These are phyloP conservation scores for Heliconius hewitsoni DNA, from an alignment of 1,140 invertebrate genomes.

Conservation along the genomic window DNA sequence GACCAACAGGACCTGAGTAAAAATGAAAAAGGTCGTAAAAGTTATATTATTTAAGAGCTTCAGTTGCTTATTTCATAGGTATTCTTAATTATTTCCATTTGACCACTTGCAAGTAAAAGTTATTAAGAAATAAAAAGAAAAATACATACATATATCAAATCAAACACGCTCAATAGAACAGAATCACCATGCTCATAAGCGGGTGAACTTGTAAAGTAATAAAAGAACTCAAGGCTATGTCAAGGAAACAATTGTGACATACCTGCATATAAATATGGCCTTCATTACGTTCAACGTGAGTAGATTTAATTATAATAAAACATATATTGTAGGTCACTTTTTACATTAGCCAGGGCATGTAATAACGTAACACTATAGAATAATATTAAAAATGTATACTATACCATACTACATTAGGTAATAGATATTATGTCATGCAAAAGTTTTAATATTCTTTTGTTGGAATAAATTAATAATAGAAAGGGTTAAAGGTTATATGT, in stretches of 20 bases:
- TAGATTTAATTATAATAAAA: conserved; percentile 2
- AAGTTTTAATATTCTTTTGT: background rate
- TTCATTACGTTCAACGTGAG: conserved; percentile 5
- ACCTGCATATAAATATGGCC: conserved; percentile 8
- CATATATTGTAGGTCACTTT: conserved; percentile 1
- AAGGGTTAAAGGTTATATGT: too few species aligned
- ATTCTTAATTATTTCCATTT: too few species aligned
- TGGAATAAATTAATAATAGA: background rate
- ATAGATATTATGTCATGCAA: background rate
- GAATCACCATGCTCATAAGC: background rate
- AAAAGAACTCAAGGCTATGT: conserved; percentile 17
- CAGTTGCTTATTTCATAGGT: too few species aligned
- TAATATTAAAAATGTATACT: background rate
- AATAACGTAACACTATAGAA: background rate
- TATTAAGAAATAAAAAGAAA: background rate
- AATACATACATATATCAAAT: background rate
- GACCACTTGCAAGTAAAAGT: too few species aligned
- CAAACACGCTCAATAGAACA: background rate
- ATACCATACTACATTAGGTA: background rate
- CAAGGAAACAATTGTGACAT: conserved; percentile 26
- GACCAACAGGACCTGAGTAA: too few species aligned
- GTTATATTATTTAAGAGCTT: too few species aligned
- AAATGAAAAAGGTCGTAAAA: too few species aligned
- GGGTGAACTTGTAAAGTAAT: conserved; percentile 19
- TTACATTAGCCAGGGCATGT: background rate